Evolutionary conservation across 2,888 invertebrate species (phyloP).

Genomic region (Erebia palarica): DNA sequence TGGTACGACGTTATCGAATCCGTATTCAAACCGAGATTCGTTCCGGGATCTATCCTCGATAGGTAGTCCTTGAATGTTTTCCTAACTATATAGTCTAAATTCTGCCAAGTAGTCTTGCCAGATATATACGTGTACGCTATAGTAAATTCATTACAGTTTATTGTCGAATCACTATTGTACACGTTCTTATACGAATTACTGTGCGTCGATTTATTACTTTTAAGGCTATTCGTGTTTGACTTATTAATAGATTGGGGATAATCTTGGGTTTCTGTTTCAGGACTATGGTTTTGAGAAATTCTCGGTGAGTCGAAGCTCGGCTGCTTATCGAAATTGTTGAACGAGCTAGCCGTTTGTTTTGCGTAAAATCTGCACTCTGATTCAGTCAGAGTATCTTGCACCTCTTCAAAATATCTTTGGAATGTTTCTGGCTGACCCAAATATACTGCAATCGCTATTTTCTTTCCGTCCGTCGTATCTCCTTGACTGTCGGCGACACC

Average conservation of each 20-base stretch:
- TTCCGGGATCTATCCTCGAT: constrained; percentile 95
- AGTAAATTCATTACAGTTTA: constrained; percentile 87
- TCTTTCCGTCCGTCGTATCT: constrained; percentile 91
- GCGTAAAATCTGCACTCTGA: constrained; percentile 84
- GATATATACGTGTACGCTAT: constrained; percentile 95
- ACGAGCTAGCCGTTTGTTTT: constrained; percentile 73
- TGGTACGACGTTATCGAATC: constrained; percentile 97
- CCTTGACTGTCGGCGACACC: constrained; percentile 83
- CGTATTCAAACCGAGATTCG: constrained; percentile 90
- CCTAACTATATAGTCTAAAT: constrained; percentile 94
- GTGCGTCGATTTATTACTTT: constrained; percentile 81
- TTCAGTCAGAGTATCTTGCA: constrained; percentile 85
- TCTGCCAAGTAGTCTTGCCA: constrained; percentile 97
- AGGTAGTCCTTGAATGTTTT: constrained; percentile 97
- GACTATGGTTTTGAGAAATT: constrained; percentile 74
- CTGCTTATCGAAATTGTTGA: constrained; percentile 74
- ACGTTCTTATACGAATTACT: constrained; percentile 78
- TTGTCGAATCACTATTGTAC: constrained; percentile 77
- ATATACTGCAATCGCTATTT: constrained; percentile 93
- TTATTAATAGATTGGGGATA: constrained; percentile 71
- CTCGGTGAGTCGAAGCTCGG: constrained; percentile 76
- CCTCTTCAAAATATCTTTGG: constrained; percentile 85
- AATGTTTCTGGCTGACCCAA: constrained; percentile 92
- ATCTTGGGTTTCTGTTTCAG: constrained; percentile 72
- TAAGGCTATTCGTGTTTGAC: constrained; percentile 80